Conservation (phyloP, 2,113 vertebrate species). For the Alexandromys fortis region DNA sequence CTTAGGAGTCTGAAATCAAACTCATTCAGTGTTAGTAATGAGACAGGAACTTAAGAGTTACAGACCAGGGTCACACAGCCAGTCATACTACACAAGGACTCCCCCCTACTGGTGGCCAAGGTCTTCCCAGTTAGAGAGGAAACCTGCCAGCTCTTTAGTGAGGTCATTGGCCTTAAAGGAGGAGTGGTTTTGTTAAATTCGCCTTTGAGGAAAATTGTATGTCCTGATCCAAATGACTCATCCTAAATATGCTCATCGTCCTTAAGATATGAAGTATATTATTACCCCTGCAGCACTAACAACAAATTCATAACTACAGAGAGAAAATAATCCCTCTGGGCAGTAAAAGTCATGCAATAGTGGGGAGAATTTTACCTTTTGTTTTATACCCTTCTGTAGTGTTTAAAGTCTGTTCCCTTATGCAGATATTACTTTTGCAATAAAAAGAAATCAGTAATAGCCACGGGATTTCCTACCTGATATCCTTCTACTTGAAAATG, state of each 20-base stretch:
- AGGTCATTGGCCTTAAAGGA: background rate
- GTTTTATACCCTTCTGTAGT: conserved; percentile 42
- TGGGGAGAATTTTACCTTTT: background rate
- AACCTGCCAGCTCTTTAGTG: background rate
- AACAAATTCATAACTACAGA: background rate
- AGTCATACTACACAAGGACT: background rate
- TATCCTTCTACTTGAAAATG: background rate
- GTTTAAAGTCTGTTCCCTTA: background rate
- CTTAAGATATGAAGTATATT: background rate
- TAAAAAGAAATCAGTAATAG: conserved; percentile 13
- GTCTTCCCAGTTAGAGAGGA: background rate
- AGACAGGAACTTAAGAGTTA: conserved; percentile 29
- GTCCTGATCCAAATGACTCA: background rate
- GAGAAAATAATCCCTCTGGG: background rate
- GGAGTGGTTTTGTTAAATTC: conserved; percentile 46
- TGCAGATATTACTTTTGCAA: background rate
- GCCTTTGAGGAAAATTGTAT: conserved; percentile 43
- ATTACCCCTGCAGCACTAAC: background rate
- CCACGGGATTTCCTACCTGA: background rate
- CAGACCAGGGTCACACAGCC: background rate
- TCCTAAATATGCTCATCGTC: conserved; percentile 5
- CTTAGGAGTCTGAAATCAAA: background rate
- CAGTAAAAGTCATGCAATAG: background rate
- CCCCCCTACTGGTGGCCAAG: background rate
- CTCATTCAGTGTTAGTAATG: conserved; percentile 35